These are phyloP conservation scores for Megaceryle alcyon DNA, from an alignment of 2,797 vertebrate species.

Conservation along the genomic window DNA sequence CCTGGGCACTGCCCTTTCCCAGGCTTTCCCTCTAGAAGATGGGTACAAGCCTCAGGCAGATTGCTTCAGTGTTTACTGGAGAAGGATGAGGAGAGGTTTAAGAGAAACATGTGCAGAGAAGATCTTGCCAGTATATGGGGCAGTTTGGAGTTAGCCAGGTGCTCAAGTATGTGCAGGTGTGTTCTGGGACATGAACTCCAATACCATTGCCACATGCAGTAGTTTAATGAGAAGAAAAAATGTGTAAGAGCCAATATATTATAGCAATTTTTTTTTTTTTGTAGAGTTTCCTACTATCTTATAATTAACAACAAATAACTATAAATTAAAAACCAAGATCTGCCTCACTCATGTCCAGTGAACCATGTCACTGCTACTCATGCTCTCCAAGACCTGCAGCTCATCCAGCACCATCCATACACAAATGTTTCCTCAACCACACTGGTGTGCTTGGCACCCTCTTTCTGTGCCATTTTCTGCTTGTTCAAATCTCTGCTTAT, in stretches of 20 bases:
- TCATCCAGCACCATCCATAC: background rate
- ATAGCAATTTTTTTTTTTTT: background rate
- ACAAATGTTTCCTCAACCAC: background rate
- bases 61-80: background rate
- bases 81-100: background rate
- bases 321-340: background rate
- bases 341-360: background rate
- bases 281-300: background rate
- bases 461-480: background rate
- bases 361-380: background rate
- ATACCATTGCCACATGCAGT: background rate
- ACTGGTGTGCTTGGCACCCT: accelerated
- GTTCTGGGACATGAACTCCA: background rate
- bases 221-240: background rate
- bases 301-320: background rate
- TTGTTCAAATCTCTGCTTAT: background rate
- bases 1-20: background rate
- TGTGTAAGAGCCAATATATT: background rate
- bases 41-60: background rate
- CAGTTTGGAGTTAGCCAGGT: background rate
- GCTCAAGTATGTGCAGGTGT: background rate
- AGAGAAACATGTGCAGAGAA: background rate
- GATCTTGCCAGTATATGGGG: background rate
- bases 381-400: background rate
- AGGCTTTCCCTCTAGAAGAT: background rate